Evolutionary conservation across 1,140 invertebrate genomes (phyloP).

Genomic region (Drosophila mayri): DNA sequence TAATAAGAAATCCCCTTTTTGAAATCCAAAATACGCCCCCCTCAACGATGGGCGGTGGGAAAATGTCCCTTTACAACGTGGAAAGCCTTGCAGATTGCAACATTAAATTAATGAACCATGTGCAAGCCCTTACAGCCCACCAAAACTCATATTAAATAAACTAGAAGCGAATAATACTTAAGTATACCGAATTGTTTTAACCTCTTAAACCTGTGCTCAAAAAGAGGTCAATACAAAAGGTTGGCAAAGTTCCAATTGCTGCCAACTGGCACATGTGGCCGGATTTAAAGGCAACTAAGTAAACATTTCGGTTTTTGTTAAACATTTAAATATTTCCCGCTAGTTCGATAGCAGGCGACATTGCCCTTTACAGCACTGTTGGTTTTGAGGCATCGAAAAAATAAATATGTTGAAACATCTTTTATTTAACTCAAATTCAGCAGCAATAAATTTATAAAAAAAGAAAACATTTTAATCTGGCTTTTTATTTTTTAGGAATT

Average conservation of each 20-base stretch:
- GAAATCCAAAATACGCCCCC: background rate
- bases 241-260: conserved; percentile 36
- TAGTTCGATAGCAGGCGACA: conserved; percentile 5
- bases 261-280: conserved; percentile 5
- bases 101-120: conserved; percentile 19
- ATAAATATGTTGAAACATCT: background rate
- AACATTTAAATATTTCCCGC: background rate
- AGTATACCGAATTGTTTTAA: background rate
- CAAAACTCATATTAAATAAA: conserved; percentile 12
- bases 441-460: too few species aligned
- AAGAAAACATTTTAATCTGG: background rate
- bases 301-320: background rate
- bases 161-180: background rate
- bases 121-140: conserved; percentile 24
- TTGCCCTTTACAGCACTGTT: conserved; percentile 46
- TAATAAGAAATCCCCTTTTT: background rate
- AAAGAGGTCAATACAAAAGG: background rate
- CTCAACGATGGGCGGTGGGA: background rate
- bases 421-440: background rate
- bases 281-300: background rate
- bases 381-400: background rate
- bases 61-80: background rate
- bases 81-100: conserved; percentile 4
- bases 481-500: background rate
- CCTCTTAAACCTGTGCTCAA: background rate